Base-by-base conservation (phyloP, 2,113 vertebrate genomes). In the Paedocypris sp. region DNA sequence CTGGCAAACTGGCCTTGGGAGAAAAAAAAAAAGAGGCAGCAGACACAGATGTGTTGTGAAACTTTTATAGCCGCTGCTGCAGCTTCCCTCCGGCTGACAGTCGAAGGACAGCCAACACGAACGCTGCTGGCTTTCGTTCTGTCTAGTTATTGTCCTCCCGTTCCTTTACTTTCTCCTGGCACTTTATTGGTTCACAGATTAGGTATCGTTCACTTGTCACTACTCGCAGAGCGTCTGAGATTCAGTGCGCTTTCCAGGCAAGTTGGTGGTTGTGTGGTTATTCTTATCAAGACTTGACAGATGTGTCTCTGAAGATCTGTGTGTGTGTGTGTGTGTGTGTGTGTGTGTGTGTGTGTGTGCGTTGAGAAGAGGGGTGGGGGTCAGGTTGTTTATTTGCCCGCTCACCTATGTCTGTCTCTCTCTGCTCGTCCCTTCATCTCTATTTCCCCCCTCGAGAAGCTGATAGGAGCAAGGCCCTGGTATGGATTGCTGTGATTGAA, bases 31-130 rank as follows among this genome's bases (percentile, higher is more conserved):
- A 47, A 53, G 11, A 7, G 63, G 52, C 64, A 54, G 29, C 59
- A 48, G 46, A 38, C 59, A 73, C 58, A 54, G 60, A 69, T 73
- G 61, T 72, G 73, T 78, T 78, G 80, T 83, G 81, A 83, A 86
- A 82, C 85, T 87, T 85, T 84, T 86, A 86, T 80, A 73, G 63
- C 59, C 76, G 73, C 76, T 71, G 70, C 78, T 68, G 71, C 75
- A 79, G 59, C 41, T 80, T 64, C 75, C 84, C 78, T 75, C 4
- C 33, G 49, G 66, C 70, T 48, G 61, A 53, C 60, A 56, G 70
- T 69, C 46, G 64, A 67, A 66, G 41, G 61, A 62, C 62, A 67
- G 60, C 69, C 42, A 67, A 72, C 60, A 60, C 50, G 66, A 72
- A 62, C 36, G 38, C 31, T 46, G 49, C 35, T 60, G 22, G 13